Evolutionary conservation across 2,797 vertebrate genomes (phyloP), one percentile per base, ranked within the genome.

Genomic region (Pachyuromys duprasi): DNA sequence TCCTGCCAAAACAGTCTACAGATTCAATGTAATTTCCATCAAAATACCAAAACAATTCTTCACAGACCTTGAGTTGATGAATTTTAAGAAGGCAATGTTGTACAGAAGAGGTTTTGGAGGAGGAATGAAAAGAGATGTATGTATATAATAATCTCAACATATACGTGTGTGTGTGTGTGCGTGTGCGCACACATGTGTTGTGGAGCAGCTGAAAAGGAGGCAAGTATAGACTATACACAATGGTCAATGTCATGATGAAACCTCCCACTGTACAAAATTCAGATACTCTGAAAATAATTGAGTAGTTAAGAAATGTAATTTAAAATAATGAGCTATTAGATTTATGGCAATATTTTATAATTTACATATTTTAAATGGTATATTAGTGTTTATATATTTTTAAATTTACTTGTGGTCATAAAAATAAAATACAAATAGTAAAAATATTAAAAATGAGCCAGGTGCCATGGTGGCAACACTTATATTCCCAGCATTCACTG

Each of bases 161-260:
- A 72, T 22, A 49, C 1, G 45, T 55, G 15, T 57, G 17, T 57
- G 17, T 57, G 17, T 57, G 17, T 57, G 17, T 57, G 17, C 17
- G 2, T 57, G 17, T 57, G 55, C n/a, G n/a, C n/a, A n/a, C n/a
- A n/a, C n/a, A n/a, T 55, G 15, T 17, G 22, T 36, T 81, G 67
- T n/a, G 7, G 4, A 14, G 2, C 8, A 5, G 6, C 0, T 69
- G 33, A 36, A n/a, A 1, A 53, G 3, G 1, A n/a, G 4, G 12
- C 18, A 69, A 69, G 24, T 1, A 14, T 17, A 67, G n/a, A n/a
- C 0, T n/a, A 8, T 86, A 18, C 17, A 3, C n/a, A 39, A 2
- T 24, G 45, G 45, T 18, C 49, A 69, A n/a, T 55, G 31, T 15
- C 33, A n/a, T 14, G 11, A 86, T 53, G 45, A 36, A 53, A 55